Evolutionary conservation across 1,140 invertebrate genomes (phyloP), one percentile per base, ranked within the genome.

Genomic region (Aphelenchoides besseyi): DNA sequence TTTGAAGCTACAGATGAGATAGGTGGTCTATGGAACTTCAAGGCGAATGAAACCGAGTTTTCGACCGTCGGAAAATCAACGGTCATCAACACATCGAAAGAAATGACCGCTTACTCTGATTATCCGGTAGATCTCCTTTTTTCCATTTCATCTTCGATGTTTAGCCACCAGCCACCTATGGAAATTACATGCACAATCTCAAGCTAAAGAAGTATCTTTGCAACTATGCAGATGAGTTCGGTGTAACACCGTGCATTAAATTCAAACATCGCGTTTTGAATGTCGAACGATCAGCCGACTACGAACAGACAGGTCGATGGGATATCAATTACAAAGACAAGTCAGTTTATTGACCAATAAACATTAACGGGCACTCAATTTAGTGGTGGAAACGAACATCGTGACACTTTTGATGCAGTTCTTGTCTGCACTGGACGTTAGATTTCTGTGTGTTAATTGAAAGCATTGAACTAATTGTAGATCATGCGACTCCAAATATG

Each of bases 61-160:
- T 69, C 79, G 0, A 85, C 84, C 0, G 85, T 86, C 0, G 82
- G 84, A 79, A 82, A 82, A 48, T 80, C 80, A 8, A 86, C 85
- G 1, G 78, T 87, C 0, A 85, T 86, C 68, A 87, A 88, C 73
- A 85, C 86, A 0, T 86, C 85, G 67, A 88, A 88, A 72, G 87
- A 87, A 74, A 83, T 88, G 79, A 86, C 85, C 76, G 79, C 83
- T 1, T 88, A 82, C 78, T 85, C 84, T 63, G 87, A 88, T 74
- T 88, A 84, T 70, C 86, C 86, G 0, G 84, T 85, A 1, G 83
- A 85, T 1, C 67, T 61, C 5, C 79, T 86, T 5, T 84, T 72
- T 53, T 84, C 87, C 0, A 84, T 85, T 87, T 85, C 86, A 85
- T 72, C 83, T 86, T 71, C 16, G 63, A 23, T 16, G 63, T 59